These are phyloP conservation scores for Lasaia peninsularis DNA, from an alignment of 1,140 invertebrate genomes.

Conservation along the genomic window DNA sequence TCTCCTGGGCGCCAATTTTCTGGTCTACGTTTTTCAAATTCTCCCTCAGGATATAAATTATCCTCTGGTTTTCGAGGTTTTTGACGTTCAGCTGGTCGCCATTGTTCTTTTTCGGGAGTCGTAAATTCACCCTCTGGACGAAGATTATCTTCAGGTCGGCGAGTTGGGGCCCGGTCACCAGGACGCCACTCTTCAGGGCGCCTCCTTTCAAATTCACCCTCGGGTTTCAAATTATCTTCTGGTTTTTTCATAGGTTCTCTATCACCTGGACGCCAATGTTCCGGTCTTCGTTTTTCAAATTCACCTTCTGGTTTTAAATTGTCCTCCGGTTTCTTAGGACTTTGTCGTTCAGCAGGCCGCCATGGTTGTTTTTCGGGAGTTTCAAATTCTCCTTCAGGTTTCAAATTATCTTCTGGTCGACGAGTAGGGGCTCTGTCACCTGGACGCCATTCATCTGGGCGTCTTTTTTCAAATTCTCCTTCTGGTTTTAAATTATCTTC, in stretches of 20 bases:
- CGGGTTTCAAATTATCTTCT: constrained; percentile 78
- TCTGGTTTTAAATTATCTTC: constrained; percentile 79
- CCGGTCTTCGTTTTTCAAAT: constrained; percentile 72
- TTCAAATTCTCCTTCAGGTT: constrained; percentile 69
- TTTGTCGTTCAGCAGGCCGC: constrained; percentile 42
- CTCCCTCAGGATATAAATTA: constrained; percentile 80
- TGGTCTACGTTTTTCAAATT: constrained; percentile 73
- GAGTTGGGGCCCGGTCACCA: constrained; percentile 76
- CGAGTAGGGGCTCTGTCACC: constrained; percentile 77
- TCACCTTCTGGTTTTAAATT: constrained; percentile 80
- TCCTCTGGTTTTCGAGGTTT: constrained; percentile 49
- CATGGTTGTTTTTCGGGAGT: constrained; percentile 70
- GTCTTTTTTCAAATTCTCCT: constrained; percentile 78
- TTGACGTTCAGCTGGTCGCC: constrained; percentile 68
- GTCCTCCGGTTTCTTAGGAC: constrained; percentile 63
- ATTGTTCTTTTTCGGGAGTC: constrained; percentile 61
- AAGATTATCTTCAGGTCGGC: constrained; percentile 79
- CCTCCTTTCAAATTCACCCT: constrained; percentile 79
- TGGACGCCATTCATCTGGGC: constrained; percentile 69
- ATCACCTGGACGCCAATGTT: constrained; percentile 76
- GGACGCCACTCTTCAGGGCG: constrained; percentile 66
- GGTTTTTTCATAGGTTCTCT: constrained; percentile 75
- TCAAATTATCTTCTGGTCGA: constrained; percentile 79
- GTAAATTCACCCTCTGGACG: constrained; percentile 79
- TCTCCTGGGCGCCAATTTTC: constrained; percentile 26